These are phyloP conservation scores for Agelaius phoeniceus DNA, from an alignment of 2,113 vertebrate species.

Conservation along the genomic window DNA sequence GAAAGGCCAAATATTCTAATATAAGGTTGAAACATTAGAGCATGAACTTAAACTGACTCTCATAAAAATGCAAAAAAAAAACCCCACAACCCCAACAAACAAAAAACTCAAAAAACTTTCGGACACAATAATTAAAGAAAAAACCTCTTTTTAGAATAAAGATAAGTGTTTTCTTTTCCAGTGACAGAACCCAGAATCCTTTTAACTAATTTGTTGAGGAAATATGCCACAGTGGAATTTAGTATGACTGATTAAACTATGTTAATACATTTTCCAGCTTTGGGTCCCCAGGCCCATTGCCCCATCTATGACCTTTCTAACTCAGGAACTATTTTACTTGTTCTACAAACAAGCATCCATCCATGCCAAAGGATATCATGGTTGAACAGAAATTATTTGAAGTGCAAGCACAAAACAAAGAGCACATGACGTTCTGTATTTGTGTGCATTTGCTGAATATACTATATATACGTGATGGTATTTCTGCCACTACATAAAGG, in stretches of 20 bases:
- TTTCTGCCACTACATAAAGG: background rate
- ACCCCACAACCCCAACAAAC: background rate
- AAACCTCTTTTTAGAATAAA: background rate
- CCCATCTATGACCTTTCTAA: constrained; percentile 63
- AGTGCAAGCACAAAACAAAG: constrained; percentile 11
- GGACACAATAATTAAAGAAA: background rate
- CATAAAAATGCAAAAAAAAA: background rate
- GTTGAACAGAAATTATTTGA: constrained; percentile 15
- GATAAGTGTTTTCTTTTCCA: constrained; percentile 66
- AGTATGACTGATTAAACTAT: constrained; percentile 79
- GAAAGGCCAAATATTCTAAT: background rate
- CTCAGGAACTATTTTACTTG: constrained; percentile 53
- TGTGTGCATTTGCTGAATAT: background rate
- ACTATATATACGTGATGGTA: background rate
- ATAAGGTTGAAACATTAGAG: background rate
- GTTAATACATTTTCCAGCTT: constrained; percentile 71
- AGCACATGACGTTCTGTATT: background rate
- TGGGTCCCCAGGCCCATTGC: constrained; percentile 57
- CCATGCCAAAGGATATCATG: constrained; percentile 28
- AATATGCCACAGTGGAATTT: constrained; percentile 80
- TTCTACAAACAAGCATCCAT: constrained; percentile 56
- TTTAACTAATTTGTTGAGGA: constrained; percentile 78
- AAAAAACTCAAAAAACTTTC: background rate
- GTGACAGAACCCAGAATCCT: constrained; percentile 74
- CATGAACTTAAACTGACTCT: background rate